Evolutionary conservation across 2,113 vertebrate species (phyloP), one percentile per base, ranked within the genome.

Genomic region (Pachyramphus minor): DNA sequence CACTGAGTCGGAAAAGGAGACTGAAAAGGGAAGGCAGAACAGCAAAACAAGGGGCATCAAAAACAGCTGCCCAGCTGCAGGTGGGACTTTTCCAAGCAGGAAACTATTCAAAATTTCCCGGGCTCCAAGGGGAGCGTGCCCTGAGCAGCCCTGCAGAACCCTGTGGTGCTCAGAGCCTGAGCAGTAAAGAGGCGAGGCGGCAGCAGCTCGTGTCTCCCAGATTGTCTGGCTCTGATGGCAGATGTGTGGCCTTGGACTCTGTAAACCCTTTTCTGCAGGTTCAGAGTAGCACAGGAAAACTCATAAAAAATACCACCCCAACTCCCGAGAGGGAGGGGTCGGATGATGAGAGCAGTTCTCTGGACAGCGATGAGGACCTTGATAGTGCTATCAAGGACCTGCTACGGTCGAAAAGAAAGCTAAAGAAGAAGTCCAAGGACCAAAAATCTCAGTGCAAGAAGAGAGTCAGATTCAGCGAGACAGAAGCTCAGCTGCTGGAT

Each of bases 331-430:
- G 84, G 28, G 92, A 84, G 7, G 95, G 98, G 72, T 98, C 98
- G 0, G 98, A 96, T 37, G 99, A 99, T 80, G 99, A 99, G 95
- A 99, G 99, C 97, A 99, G 99, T 79, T 99, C 99, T 0, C 97
- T 99, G 72, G 99, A 99, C 97, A 99, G 99, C 1, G 99, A 99
- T 22, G 99, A 99, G 94, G 99, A 99, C 91, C 98, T 99, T 4
- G 99, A 99, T 31, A 98, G 98, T 0, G 99, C 99, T 31, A 99
- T 99, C 84, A 99, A 99, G 97, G 99, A 99, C 93, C 94, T 99
- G 73, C 91, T 99, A 13, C 97, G 98, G 47, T 99, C 99, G 20
- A 99, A 99, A 96, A 99, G 98, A 68, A 99, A 98, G 86, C 95
- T 98, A 30, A 99, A 98, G 97, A 99, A 98, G 96, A 98, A 98